Evolutionary conservation across 2,888 invertebrate genomes (phyloP).

Genomic region (Pandemis heparana): DNA sequence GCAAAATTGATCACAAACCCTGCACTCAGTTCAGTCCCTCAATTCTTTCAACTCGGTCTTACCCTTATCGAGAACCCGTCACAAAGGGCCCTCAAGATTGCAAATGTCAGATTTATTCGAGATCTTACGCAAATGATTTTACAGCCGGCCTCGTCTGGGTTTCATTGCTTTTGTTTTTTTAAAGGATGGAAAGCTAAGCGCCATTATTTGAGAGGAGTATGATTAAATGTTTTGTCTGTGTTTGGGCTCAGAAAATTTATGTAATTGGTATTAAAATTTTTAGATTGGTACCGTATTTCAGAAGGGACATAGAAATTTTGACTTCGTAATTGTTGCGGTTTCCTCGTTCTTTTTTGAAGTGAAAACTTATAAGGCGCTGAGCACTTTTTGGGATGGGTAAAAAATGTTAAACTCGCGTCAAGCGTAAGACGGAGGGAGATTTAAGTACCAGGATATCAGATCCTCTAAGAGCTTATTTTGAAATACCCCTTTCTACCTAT

Average conservation of each 20-base stretch:
- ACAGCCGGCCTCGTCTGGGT: conserved; percentile 5
- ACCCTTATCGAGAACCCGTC: background rate
- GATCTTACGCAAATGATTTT: conserved; percentile 23
- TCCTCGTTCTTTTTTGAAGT: no score
- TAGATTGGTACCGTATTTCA: no score
- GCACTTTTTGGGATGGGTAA: no score
- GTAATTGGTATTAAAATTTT: no score
- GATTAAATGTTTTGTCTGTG: conserved; percentile 7
- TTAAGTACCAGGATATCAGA: no score
- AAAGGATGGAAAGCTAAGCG: conserved; percentile 9
- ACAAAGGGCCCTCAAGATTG: conserved; percentile 18
- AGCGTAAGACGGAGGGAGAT: no score
- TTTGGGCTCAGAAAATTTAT: background rate
- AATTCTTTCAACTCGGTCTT: background rate
- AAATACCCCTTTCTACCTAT: no score
- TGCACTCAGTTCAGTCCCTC: background rate
- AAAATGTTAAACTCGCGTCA: no score
- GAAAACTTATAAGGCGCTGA: no score
- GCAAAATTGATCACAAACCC: background rate
- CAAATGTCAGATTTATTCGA: conserved; percentile 28
- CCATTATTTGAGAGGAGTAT: conserved; percentile 1
- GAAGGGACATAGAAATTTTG: no score
- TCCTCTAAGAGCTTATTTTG: no score
- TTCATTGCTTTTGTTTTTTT: conserved; percentile 36
- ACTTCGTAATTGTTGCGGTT: no score